Percentiles rank a stretch among this genome's conserved stretches.
These are phyloP conservation scores for Orchestia grillus DNA, from an alignment of 1,140 invertebrate genomes.

Conservation along the genomic window DNA sequence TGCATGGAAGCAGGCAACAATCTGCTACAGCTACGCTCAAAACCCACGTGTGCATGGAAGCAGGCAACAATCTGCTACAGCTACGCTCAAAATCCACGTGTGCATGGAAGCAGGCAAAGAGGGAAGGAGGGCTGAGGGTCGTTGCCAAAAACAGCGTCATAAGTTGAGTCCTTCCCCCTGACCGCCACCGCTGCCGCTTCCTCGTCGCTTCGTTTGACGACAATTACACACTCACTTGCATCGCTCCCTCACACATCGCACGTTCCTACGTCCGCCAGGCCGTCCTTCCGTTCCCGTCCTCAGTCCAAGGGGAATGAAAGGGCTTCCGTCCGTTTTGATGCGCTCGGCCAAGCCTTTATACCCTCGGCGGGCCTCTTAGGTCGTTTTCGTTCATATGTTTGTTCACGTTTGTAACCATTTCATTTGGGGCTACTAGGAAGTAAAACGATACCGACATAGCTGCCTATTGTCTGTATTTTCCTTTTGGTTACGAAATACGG, in stretches of 20 bases:
- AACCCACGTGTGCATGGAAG: background rate
- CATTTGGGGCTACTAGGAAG: too few relatives aligned
- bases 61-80: background rate
- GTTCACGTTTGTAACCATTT: too few relatives aligned
- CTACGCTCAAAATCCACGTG: too few relatives aligned
- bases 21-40: too few relatives aligned
- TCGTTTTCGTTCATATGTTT: too few relatives aligned
- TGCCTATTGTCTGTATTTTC: too few relatives aligned
- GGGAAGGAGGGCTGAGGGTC: background rate
- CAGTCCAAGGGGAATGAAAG: background rate
- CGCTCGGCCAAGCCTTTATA: background rate
- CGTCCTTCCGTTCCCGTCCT: background rate
- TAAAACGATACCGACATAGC: too few relatives aligned
- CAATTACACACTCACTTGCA: conserved; percentile 39
- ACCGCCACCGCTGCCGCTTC: conserved; percentile 9
- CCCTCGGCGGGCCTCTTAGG: too few relatives aligned
- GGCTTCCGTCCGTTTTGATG: background rate
- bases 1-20: too few relatives aligned
- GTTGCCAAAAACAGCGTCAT: conserved; percentile 12
- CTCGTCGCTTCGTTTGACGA: conserved; percentile 23
- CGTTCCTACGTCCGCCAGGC: too few relatives aligned
- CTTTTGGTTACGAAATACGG: too few relatives aligned
- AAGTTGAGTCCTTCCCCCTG: background rate
- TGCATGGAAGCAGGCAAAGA: background rate
- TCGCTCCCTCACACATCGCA: background rate